Evolutionary conservation across 2,797 vertebrate species (phyloP), one percentile per base, ranked within the genome.

Genomic region (Knipowitschia caucasica): DNA sequence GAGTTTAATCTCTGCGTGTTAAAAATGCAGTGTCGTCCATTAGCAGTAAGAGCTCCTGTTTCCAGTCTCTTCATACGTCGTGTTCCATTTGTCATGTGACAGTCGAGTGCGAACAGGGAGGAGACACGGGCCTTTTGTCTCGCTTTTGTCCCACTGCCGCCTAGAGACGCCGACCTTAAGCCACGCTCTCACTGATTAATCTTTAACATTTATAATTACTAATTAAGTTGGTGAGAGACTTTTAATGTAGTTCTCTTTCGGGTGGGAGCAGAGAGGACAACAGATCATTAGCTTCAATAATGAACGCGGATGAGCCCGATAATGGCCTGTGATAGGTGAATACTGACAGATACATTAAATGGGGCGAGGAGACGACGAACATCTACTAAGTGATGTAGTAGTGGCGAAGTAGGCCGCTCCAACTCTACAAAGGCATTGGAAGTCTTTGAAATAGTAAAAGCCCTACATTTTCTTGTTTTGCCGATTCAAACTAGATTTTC

Each of bases 191-290:
- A 90, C 89, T 90, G 92, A 94, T 96, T 94, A 94, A 95, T 97
- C 93, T 95, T 97, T 95, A 94, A 96, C 93, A 92, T 92, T 89
- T 87, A 93, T 92, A 94, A 93, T 95, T 94, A 94, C 93, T 95
- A 95, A 96, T 95, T 96, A 95, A 96, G 94, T 96, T 93, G 91
- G 91, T 92, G 92, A 94, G 92, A 93, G 89, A 91, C 91, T 93
- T 93, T 92, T 92, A 91, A 93, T 89, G 81, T 88, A 91, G 91
- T 92, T 88, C 91, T 92, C 87, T 82, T 92, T 88, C 86, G 82
- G 87, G 82, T 85, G 92, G 93, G 92, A 90, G 88, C 89, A 77
- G 77, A 77, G 90, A 93, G 92, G 92, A 93, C 90, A 90, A 91
- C 89, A 91, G 87, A 93, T 94, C 91, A 88, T 91, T 92, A 93